Base-by-base conservation (phyloP, 2,888 invertebrate genomes). In the Drosophila lacicola region DNA sequence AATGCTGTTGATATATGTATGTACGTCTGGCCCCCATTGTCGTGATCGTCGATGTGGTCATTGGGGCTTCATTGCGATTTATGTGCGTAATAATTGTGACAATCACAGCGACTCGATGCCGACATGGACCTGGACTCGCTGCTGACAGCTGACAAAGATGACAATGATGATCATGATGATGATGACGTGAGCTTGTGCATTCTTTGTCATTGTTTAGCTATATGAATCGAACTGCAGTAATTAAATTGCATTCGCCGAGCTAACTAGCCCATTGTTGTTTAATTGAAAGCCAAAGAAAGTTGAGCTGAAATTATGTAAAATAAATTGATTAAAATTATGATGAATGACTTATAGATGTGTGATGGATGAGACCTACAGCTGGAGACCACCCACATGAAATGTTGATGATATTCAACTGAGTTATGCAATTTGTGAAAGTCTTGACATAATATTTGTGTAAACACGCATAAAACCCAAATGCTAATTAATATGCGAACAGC, bases 31-130 rank as follows among this genome's bases (percentile, higher is more conserved):
- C 2, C 36, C 46, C 36, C 46, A 54, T 58, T 46, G 54, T 58
- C 55, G 55, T 73, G 56, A 64, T 75, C 61, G 65, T 54, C 50
- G 62, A 57, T 74, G 54, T 58, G 34, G 68, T 68, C 58, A 75
- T 61, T 77, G 72, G 54, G 68, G 65, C 71, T 80, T 78, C 77
- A 81, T 83, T 80, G 79, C 88, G 82, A 88, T 88, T 88, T 88
- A 88, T 88, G 90, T 82, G 90, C 88, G 90, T 80, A 88, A 86
- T 88, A 88, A 89, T 82, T 88, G 88, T 86, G 88, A 89, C 90
- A 88, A 88, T 83, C 82, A 79, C 65, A 64, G 55, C 61, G 66
- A 70, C 54, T 69, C 46, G 55, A 36, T 36, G 11, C 13, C n/a
- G 54, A 63, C 5, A 39, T 6, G 39, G n/a, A 39, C 29, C 36